A percentile compares a stretch with the other conserved stretches of the same genome.
Evolutionary conservation across 2,113 vertebrate species (phyloP).

Genomic region (Oostethus manadensis): DNA sequence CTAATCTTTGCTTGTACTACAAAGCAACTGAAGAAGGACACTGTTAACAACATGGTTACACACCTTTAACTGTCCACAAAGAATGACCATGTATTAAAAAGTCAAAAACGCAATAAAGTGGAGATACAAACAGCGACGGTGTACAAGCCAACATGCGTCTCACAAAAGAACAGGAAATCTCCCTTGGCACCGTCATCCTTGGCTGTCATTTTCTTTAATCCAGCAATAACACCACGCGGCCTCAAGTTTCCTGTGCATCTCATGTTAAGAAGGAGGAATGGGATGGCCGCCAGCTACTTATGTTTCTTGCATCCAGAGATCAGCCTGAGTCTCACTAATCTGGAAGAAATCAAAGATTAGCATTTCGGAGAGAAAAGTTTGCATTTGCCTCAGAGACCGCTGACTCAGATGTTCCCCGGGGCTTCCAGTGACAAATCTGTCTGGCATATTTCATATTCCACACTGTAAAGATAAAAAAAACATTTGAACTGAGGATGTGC

Average conservation of each 20-base stretch:
- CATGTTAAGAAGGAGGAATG: slow-evolving; percentile 47
- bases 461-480: slow-evolving; percentile 30
- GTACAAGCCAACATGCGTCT: slow-evolving; percentile 7
- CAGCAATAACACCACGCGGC: slow-evolving; percentile 7
- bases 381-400: slow-evolving; percentile 52
- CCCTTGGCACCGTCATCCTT: slow-evolving; percentile 26
- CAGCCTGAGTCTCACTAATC: slow-evolving; percentile 62
- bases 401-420: slow-evolving; percentile 50
- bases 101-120: not conserved
- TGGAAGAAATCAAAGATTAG: slow-evolving; percentile 70
- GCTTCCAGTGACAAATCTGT: slow-evolving; percentile 51
- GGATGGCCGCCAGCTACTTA: slow-evolving; percentile 50
- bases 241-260: slow-evolving; percentile 57
- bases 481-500: slow-evolving; percentile 27
- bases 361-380: slow-evolving; percentile 60
- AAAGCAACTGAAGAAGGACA: too few species aligned
- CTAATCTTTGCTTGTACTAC: too few species aligned
- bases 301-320: slow-evolving; percentile 53
- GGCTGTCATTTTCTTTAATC: slow-evolving; percentile 31
- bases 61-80: not conserved
- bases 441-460: slow-evolving; percentile 46
- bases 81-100: not conserved
- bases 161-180: slow-evolving; percentile 18
- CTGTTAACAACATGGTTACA: not conserved
- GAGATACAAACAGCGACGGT: not conserved